These are phyloP conservation scores for Steinernema khuongi DNA, from an alignment of 1,140 invertebrate species.

Conservation along the genomic window DNA sequence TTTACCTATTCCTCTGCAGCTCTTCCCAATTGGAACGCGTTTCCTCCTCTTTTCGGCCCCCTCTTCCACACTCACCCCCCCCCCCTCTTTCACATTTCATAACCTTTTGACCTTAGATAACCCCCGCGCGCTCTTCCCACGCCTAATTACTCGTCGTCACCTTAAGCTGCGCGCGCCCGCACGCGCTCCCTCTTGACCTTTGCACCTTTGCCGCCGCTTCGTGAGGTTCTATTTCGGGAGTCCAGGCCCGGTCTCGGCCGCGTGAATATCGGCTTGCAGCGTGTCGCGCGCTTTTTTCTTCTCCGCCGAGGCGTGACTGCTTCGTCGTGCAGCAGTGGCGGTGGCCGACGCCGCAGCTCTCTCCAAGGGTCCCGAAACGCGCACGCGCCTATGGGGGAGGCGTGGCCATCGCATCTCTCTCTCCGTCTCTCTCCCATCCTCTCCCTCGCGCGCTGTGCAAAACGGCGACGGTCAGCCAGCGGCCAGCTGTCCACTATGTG, in stretches of 20 bases:
- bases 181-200: not conserved
- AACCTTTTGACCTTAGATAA: conserved; percentile 3
- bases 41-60: too few relatives aligned
- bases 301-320: not conserved
- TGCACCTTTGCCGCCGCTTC: not conserved
- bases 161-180: not conserved
- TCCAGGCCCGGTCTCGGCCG: not conserved
- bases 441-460: not conserved
- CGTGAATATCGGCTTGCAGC: conserved; percentile 16
- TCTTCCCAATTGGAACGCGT: too few relatives aligned
- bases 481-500: conserved; percentile 12
- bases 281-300: conserved; percentile 3
- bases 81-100: not conserved
- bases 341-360: not conserved
- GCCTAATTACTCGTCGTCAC: not conserved
- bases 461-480: not conserved
- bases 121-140: not conserved
- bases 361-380: not conserved
- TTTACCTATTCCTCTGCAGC: too few relatives aligned
- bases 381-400: not conserved
- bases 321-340: conserved; percentile 13
- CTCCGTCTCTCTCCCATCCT: too few relatives aligned
- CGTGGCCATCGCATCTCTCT: too few relatives aligned
- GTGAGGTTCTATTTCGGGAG: conserved; percentile 16
- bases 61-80: too few relatives aligned